Conservation (phyloP, 2,888 invertebrate species). For the Dendrolimus pini region DNA sequence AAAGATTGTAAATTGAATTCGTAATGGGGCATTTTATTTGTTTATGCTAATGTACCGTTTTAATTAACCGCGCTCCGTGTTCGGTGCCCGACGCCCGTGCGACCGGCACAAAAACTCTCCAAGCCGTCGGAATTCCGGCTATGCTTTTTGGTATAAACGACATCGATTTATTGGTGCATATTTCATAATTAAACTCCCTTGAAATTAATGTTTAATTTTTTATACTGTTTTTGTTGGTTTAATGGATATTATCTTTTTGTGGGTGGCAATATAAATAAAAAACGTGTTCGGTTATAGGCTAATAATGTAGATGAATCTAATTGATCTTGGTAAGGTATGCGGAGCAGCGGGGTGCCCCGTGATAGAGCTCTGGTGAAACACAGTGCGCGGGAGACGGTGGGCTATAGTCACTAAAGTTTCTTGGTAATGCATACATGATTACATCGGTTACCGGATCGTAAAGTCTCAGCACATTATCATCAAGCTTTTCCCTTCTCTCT, state of each 20-base stretch:
- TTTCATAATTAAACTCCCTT: slow-evolving; percentile 58
- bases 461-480: too few species aligned
- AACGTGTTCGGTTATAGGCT: slow-evolving; percentile 7
- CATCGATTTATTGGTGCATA: slow-evolving; percentile 59
- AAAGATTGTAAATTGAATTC: slow-evolving; percentile 75
- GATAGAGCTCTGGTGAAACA: neutral
- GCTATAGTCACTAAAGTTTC: too few species aligned
- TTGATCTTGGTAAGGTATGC: neutral
- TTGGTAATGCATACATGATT: too few species aligned
- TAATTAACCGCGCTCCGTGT: slow-evolving; percentile 59
- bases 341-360: slow-evolving; percentile 10
- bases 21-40: slow-evolving; percentile 75
- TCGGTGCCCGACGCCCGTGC: slow-evolving; percentile 16
- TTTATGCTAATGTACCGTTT: slow-evolving; percentile 73
- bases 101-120: neutral
- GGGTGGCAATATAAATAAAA: slow-evolving; percentile 27
- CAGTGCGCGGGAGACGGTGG: neutral
- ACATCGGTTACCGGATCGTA: too few species aligned
- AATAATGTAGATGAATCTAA: slow-evolving; percentile 1
- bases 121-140: slow-evolving; percentile 33
- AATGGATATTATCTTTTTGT: slow-evolving; percentile 20
- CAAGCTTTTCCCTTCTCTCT: too few species aligned
- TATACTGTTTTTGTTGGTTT: slow-evolving; percentile 21
- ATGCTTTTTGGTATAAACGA: slow-evolving; percentile 33
- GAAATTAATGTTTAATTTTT: slow-evolving; percentile 41